Base-by-base conservation (phyloP, 2,888 invertebrate species). In the Lycaena phlaeas region DNA sequence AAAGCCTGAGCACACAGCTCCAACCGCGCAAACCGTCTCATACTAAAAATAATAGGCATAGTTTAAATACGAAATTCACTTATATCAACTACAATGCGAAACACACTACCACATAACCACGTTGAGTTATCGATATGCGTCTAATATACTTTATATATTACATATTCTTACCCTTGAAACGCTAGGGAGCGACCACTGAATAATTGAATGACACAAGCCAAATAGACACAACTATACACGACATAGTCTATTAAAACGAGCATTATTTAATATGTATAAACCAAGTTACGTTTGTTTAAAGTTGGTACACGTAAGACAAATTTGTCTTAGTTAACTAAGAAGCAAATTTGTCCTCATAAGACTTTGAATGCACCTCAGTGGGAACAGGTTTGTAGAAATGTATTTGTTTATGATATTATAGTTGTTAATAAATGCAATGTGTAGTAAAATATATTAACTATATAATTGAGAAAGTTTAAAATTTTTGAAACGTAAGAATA, bases 151-250 rank as follows among this genome's bases (percentile, higher is more conserved):
- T 34, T 12, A 7, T 12, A 9, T 18, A 65, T 61, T 61, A 64
- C 73, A 74, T 70, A 76, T 75, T 69, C 71, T 78, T 82, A 82
- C 81, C 81, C 84, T 81, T 82, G 82, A 84, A 81, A 73, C 72
- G 64, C 64, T 67, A 63, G 78, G 74, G 76, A 68, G 75, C 72
- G 71, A 74, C 77, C 78, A 69, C 73, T 82, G 78, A 82, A 84
- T 84, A 68, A 84, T 84, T 84, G 79, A 84, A 74, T 76, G 74
- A 74, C 77, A 78, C 69, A 78, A 76, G 64, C 66, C 73, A 75
- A 78, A 82, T 79, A 82, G 72, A 75, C 73, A 76, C 66, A 72
- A 68, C 69, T 65, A 67, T 57, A 63, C n/a, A n/a, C n/a, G n/a
- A n/a, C n/a, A 64, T 59, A 56, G 60, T 60, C n/a, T n/a, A 62